These are phyloP conservation scores for Platerodrilus igneus DNA, from an alignment of 2,888 invertebrate genomes.

Conservation along the genomic window DNA sequence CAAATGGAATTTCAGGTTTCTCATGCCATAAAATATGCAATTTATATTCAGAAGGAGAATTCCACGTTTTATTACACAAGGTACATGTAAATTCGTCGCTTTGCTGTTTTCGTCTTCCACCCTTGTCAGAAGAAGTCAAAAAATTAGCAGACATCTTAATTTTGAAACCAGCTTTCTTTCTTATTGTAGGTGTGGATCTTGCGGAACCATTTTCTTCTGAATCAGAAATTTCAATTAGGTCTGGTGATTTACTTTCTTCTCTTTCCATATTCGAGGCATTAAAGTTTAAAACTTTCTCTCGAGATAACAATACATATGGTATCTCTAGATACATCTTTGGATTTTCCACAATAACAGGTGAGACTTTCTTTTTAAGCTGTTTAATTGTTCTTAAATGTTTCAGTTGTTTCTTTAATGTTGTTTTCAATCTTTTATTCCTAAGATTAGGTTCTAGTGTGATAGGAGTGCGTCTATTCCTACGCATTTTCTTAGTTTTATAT, in stretches of 20 bases:
- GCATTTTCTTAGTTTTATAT: too few species aligned
- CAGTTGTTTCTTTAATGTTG: conserved; percentile 5
- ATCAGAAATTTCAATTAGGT: not conserved
- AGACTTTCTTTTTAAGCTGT: not conserved
- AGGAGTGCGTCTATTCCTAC: too few species aligned
- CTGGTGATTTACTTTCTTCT: not conserved
- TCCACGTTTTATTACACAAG: conserved; percentile 21
- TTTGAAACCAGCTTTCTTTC: conserved; percentile 7
- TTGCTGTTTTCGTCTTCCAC: too few species aligned
- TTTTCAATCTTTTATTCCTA: too few species aligned
- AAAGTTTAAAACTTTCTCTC: not conserved
- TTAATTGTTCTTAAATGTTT: conserved; percentile 6
- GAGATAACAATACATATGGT: conserved; percentile 8
- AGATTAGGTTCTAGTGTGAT: too few species aligned
- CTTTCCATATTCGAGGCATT: not conserved
- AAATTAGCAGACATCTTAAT: conserved; percentile 9
- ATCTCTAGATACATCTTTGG: conserved; percentile 7
- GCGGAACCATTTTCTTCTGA: too few species aligned
- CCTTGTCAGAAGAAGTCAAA: too few species aligned
- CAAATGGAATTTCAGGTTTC: conserved; percentile 14
- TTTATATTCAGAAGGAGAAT: conserved; percentile 15
- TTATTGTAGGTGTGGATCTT: too few species aligned
- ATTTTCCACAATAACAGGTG: not conserved
- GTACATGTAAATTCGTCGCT: conserved; percentile 15
- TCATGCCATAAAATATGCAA: conserved; percentile 21